These are phyloP conservation scores for Lophotriccus pileatus DNA, from an alignment of 2,797 vertebrate genomes.

Conservation along the genomic window DNA sequence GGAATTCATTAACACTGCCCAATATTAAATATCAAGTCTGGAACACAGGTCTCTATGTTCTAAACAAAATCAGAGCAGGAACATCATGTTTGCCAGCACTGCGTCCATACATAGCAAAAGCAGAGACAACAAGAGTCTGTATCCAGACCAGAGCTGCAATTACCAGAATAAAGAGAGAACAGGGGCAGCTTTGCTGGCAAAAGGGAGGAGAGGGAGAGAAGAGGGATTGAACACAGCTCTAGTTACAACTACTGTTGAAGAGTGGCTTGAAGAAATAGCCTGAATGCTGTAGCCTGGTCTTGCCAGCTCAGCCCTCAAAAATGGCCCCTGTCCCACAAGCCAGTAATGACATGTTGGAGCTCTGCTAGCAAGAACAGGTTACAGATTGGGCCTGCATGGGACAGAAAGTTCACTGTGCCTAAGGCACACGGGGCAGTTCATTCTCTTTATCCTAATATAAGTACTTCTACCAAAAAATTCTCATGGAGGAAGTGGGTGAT, in stretches of 20 bases:
- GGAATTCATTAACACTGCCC: not conserved
- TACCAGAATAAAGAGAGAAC: not conserved
- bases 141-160: not conserved
- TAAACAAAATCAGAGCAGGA: not conserved
- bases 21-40: not conserved
- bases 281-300: not conserved
- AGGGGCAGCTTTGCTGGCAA: not conserved
- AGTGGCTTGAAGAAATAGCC: not conserved
- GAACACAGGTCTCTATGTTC: not conserved
- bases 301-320: not conserved
- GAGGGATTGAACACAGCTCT: not conserved
- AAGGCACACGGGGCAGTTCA: not conserved
- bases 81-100: not conserved
- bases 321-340: not conserved
- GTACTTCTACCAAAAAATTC: not conserved
- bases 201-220: not conserved
- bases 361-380: not conserved
- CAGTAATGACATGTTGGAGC: accelerated
- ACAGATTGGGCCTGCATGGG: not conserved
- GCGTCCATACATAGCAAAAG: not conserved
- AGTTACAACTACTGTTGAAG: not conserved
- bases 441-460: not conserved
- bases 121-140: not conserved
- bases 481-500: not conserved
- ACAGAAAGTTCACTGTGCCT: not conserved